These are phyloP conservation scores for Corythoichthys haematopterus DNA, from an alignment of 2,113 vertebrate species.

Conservation along the genomic window DNA sequence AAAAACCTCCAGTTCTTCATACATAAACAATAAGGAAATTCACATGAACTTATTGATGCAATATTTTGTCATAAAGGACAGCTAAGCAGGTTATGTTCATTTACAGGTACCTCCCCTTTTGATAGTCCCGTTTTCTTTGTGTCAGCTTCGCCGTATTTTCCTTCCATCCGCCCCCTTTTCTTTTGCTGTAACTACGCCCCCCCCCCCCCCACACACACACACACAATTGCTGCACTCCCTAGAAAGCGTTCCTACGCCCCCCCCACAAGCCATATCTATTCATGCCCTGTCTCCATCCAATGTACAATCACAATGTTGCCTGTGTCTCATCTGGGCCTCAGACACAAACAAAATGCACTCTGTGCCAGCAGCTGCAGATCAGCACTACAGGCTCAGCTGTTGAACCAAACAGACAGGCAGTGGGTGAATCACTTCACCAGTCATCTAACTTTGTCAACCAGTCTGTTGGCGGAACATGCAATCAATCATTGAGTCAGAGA, in stretches of 20 bases:
- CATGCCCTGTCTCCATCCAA: conserved; percentile 32
- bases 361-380: conserved; percentile 58
- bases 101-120: background rate
- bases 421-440: conserved; percentile 40
- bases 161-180: conserved; percentile 32
- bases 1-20: conserved; percentile 13
- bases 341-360: conserved; percentile 50
- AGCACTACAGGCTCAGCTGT: conserved; percentile 50
- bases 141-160: conserved; percentile 24
- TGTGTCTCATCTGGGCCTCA: conserved; percentile 41
- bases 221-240: conserved; percentile 14
- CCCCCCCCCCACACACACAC: conserved; percentile 10
- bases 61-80: conserved; percentile 3
- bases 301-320: conserved; percentile 62
- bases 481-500: conserved; percentile 9
- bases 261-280: conserved; percentile 35
- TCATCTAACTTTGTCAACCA: conserved; percentile 32
- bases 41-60: conserved; percentile 14
- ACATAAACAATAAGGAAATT: conserved; percentile 19
- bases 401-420: conserved; percentile 41
- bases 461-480: conserved; percentile 3
- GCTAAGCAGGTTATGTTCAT: conserved; percentile 21
- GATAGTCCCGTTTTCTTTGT: conserved; percentile 12
- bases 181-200: conserved; percentile 17
- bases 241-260: conserved; percentile 28